A percentile compares a stretch with the other conserved stretches of the same genome.
phyloP scores from a whole-genome alignment of 2,888 invertebrate species.

The Temnothorax rugatulus region DNA sequence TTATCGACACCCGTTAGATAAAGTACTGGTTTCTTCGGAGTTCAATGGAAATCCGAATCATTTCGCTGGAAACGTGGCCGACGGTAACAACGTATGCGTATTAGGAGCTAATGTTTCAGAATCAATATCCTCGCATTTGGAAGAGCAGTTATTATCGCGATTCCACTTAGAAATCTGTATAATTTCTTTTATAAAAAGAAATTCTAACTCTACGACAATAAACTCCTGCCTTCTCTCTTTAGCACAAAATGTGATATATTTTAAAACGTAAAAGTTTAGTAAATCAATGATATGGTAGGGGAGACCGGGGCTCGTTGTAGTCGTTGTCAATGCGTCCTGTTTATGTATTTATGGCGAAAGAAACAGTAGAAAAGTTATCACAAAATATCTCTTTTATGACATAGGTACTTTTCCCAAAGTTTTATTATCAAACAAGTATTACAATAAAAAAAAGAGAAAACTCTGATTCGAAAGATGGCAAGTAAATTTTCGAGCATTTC shows the following conservation, averaged over 20 bases:
- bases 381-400: too few relatives aligned
- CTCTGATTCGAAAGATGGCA: too few relatives aligned
- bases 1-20: slow-evolving; percentile 76
- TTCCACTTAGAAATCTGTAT: not conserved
- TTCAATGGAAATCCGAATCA: slow-evolving; percentile 72
- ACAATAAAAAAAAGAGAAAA: too few relatives aligned
- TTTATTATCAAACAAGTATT: too few relatives aligned
- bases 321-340: too few relatives aligned
- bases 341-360: too few relatives aligned
- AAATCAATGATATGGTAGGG: not conserved
- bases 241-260: not conserved
- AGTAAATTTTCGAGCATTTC: too few relatives aligned
- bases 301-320: too few relatives aligned
- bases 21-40: slow-evolving; percentile 62
- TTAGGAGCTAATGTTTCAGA: slow-evolving; percentile 39
- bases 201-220: not conserved
- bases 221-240: not conserved
- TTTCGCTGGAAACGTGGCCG: slow-evolving; percentile 41
- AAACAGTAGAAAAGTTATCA: too few relatives aligned
- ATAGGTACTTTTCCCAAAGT: too few relatives aligned
- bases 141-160: not conserved
- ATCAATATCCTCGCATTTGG: not conserved
- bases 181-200: not conserved
- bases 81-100: slow-evolving; percentile 46
- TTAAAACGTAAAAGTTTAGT: not conserved